Percentiles rank a stretch among this genome's conserved stretches.
Evolutionary conservation across 2,113 vertebrate species (phyloP).

Genomic region (Myodes glareolus): DNA sequence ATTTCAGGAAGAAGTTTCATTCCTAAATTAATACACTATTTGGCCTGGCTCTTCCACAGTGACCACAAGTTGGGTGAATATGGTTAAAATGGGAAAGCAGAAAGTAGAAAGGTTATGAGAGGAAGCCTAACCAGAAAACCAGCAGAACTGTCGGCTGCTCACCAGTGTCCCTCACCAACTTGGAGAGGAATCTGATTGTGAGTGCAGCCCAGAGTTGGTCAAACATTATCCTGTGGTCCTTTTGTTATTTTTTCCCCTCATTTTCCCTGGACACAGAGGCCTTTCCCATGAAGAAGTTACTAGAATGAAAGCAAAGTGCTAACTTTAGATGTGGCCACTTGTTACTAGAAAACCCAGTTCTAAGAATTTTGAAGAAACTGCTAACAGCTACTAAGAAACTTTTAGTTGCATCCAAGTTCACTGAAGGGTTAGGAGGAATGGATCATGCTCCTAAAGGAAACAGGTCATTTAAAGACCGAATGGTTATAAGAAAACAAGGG

Average conservation of each 20-base stretch:
- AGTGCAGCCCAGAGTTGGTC: neutral
- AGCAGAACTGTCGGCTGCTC: neutral
- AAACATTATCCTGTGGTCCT: neutral
- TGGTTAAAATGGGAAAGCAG: neutral
- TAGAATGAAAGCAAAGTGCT: neutral
- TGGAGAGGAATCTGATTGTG: neutral
- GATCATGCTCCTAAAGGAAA: neutral
- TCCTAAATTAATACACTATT: neutral
- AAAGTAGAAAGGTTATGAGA: neutral
- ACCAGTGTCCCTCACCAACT: neutral
- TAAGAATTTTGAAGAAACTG: conserved; percentile 22
- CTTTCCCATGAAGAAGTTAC: neutral
- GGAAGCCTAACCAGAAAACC: neutral
- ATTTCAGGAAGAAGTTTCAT: conserved; percentile 35
- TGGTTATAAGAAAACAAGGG: neutral
- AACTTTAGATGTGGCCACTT: conserved; percentile 2
- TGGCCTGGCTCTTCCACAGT: neutral
- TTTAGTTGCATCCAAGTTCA: neutral
- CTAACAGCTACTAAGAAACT: conserved; percentile 10
- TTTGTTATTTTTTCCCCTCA: neutral
- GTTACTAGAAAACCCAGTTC: conserved; percentile 31
- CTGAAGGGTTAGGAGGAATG: neutral
- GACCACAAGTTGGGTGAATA: neutral
- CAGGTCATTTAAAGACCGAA: conserved; percentile 5
- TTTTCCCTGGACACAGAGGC: neutral